Evolutionary conservation across 2,888 invertebrate genomes (phyloP), one percentile per base, ranked within the genome.

Genomic region (Cheiracanthium punctorium): DNA sequence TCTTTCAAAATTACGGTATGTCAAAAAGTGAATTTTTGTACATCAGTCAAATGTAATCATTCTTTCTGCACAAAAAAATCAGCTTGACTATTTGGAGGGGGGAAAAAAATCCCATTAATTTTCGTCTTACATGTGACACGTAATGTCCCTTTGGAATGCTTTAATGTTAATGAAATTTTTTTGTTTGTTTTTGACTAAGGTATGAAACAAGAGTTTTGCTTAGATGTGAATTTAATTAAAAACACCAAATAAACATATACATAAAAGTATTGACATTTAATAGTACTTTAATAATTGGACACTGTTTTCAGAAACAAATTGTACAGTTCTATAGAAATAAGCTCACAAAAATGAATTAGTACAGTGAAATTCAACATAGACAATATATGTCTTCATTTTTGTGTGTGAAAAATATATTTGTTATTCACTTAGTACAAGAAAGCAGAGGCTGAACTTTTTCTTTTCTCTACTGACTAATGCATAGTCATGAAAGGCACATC

Each of bases 401-500:
- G 58, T 58, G 58, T 58, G 58, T 58, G 58, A 58, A 58, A 58
- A 58, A 58, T 58, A 58, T 58, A 58, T 58, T 58, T 58, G 58
- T 58, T 24, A 58, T 58, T 58, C 58, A 58, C 58, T 58, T 58
- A 58, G 20, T 24, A 58, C 58, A 58, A 58, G 58, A 58, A 58
- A 58, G 58, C 58, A 58, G 48, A 17, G 14, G 12, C 48, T 24
- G 20, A 58, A 58, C 58, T 24, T 24, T 58, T 58, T 24, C 58
- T 58, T 58, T 58, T 58, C 58, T 58, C 58, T 58, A 58, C 58
- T 58, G 58, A 58, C 58, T 33, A 69, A 69, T 69, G 69, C 69
- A 69, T 69, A 33, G 37, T 69, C 69, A 69, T 69, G 33, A 69
- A 69, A 69, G 69, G 69, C 69, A 69, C 69, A 69, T 69, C 69